Conservation (phyloP, 64 coral and sea anemone genomes). For the Acropora yongei region DNA sequence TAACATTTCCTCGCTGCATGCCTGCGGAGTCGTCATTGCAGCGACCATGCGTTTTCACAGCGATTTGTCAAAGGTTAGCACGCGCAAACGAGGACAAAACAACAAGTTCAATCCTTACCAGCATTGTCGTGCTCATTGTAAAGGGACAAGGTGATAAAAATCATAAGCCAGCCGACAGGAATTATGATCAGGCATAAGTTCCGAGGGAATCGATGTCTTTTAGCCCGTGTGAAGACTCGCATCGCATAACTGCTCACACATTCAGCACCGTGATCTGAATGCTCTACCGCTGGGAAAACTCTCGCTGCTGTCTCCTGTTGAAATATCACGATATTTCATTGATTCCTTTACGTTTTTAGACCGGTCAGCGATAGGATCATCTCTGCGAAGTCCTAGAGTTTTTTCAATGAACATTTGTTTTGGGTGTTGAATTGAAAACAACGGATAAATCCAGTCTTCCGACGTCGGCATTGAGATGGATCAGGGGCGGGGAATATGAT, state of each 20-base stretch:
- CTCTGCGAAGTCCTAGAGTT: background rate
- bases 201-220: conserved; percentile 13
- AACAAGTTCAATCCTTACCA: conserved; percentile 9
- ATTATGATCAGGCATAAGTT: conserved; percentile 25
- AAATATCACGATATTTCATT: background rate
- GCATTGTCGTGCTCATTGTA: conserved; percentile 30
- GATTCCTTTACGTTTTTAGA: background rate
- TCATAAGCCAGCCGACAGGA: conserved; percentile 12
- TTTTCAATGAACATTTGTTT: conserved; percentile 43
- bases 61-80: background rate
- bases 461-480: conserved; percentile 2
- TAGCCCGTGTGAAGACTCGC: conserved; percentile 8
- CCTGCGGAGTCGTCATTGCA: conserved; percentile 1
- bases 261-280: background rate
- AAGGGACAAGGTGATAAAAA: background rate
- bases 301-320: conserved; percentile 5
- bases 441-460: background rate
- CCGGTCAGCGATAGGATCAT: background rate
- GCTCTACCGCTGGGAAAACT: background rate
- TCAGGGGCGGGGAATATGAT: background rate
- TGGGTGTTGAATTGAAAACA: background rate
- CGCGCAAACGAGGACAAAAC: background rate
- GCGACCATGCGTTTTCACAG: background rate
- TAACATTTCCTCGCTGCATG: conserved; percentile 49
- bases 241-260: conserved; percentile 34